phyloP scores from a whole-genome alignment of 1,140 invertebrate genomes.

The Brachionus calyciflorus region DNA sequence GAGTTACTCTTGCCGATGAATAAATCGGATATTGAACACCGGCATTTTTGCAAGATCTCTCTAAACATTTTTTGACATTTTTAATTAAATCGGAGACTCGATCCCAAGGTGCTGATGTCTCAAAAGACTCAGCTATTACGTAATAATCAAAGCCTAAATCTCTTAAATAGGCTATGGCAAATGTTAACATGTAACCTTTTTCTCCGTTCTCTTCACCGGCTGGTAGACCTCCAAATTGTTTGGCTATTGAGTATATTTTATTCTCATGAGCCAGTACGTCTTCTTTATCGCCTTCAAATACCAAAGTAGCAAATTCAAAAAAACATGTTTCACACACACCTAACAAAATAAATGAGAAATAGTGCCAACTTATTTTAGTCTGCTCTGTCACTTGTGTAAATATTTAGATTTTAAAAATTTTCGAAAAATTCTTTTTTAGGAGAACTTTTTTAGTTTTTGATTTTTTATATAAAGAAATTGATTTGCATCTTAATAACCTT shows the following conservation, averaged over 20 bases:
- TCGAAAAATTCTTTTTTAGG: too few relatives aligned
- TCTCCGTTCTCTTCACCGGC: constrained; percentile 89
- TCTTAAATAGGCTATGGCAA: constrained; percentile 95
- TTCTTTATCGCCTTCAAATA: constrained; percentile 73
- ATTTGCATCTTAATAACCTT: too few relatives aligned
- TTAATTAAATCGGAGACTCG: constrained; percentile 49
- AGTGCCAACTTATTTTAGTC: too few relatives aligned
- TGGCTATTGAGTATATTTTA: constrained; percentile 77
- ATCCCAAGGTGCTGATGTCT: constrained; percentile 96
- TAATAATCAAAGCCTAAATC: constrained; percentile 84
- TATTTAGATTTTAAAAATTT: too few relatives aligned
- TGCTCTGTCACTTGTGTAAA: too few relatives aligned
- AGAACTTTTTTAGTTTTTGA: too few relatives aligned
- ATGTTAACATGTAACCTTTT: constrained; percentile 89
- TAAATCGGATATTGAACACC: constrained; percentile 62
- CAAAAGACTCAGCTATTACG: constrained; percentile 91
- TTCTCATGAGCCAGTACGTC: constrained; percentile 76
- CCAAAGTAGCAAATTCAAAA: constrained; percentile 84
- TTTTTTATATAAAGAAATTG: too few relatives aligned
- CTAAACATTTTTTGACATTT: constrained; percentile 48
- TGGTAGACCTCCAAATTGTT: constrained; percentile 69
- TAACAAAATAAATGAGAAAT: too few relatives aligned
- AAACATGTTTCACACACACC: too few relatives aligned
- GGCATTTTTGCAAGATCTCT: constrained; percentile 68
- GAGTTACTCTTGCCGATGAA: constrained; percentile 71